Evolutionary conservation across 2,797 vertebrate species (phyloP).

Genomic region (Oreortyx pictus): DNA sequence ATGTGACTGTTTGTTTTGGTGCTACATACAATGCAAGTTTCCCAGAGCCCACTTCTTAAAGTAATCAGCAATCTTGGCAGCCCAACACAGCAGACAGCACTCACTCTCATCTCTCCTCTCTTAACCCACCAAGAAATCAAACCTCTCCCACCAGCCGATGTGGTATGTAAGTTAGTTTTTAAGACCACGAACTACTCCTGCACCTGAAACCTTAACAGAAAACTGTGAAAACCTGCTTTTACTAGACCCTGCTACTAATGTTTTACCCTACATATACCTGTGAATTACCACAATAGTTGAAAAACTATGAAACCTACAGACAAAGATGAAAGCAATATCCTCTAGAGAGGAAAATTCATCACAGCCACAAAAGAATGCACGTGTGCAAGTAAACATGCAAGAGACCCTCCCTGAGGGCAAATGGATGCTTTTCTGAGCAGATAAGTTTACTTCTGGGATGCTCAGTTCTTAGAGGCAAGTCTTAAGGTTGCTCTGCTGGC

Average conservation of each 20-base stretch:
- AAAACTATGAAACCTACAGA: not conserved
- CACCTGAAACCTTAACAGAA: not conserved
- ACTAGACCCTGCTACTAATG: not conserved
- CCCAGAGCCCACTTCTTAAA: not conserved
- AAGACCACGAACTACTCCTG: not conserved
- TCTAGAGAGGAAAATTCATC: not conserved
- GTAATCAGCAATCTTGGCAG: not conserved
- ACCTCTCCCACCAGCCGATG: rapidly evolving
- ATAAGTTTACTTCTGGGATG: rapidly evolving
- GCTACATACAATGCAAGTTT: not conserved
- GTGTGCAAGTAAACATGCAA: not conserved
- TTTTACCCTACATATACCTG: not conserved
- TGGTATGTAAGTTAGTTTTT: not conserved
- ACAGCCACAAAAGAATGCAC: rapidly evolving
- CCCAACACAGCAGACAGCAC: not conserved
- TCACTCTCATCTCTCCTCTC: rapidly evolving
- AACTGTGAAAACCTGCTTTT: not conserved
- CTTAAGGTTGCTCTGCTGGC: not conserved
- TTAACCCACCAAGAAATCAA: not conserved
- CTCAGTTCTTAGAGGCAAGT: not conserved
- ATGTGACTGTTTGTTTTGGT: not conserved
- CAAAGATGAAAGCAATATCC: rapidly evolving
- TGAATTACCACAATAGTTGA: not conserved
- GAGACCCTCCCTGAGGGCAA: not conserved
- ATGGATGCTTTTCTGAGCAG: rapidly evolving